Conservation (phyloP, 2,888 invertebrate genomes). For the Dolichomitus sp. region DNA sequence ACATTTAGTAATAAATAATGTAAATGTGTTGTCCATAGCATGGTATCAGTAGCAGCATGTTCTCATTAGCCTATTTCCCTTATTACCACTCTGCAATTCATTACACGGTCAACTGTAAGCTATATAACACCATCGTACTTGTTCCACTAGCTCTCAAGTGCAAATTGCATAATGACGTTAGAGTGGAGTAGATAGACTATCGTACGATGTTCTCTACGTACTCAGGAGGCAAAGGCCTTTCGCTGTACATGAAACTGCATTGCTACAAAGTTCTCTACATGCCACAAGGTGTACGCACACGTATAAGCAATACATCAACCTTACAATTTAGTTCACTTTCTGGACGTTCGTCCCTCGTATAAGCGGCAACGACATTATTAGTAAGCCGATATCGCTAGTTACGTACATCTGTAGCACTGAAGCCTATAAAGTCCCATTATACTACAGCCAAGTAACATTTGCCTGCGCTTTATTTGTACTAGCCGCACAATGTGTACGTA, state of each 20-base stretch:
- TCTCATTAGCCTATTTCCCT: not conserved
- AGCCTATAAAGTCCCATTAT: not conserved
- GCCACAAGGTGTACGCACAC: constrained; percentile 1
- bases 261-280: constrained; percentile 16
- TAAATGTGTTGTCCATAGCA: not conserved
- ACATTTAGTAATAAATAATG: not conserved
- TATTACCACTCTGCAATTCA: constrained; percentile 1
- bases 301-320: not conserved
- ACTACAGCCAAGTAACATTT: not conserved
- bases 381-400: constrained; percentile 57
- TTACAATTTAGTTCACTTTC: constrained; percentile 9
- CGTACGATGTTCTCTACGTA: constrained; percentile 14
- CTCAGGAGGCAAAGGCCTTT: constrained; percentile 26
- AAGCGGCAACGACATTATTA: constrained; percentile 59
- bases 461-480: not conserved
- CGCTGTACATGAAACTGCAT: constrained; percentile 1
- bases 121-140: constrained; percentile 24
- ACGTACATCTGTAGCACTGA: not conserved
- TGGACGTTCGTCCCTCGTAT: constrained; percentile 3
- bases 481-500: not conserved
- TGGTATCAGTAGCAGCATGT: constrained; percentile 9
- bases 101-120: constrained; percentile 22
- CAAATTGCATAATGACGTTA: constrained; percentile 46
- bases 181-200: constrained; percentile 17
- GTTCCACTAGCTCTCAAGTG: constrained; percentile 38